A percentile compares a stretch with the other conserved stretches of the same genome.
Conservation (phyloP, 1,140 invertebrate species). For the Diplogasteroides magnus region DNA sequence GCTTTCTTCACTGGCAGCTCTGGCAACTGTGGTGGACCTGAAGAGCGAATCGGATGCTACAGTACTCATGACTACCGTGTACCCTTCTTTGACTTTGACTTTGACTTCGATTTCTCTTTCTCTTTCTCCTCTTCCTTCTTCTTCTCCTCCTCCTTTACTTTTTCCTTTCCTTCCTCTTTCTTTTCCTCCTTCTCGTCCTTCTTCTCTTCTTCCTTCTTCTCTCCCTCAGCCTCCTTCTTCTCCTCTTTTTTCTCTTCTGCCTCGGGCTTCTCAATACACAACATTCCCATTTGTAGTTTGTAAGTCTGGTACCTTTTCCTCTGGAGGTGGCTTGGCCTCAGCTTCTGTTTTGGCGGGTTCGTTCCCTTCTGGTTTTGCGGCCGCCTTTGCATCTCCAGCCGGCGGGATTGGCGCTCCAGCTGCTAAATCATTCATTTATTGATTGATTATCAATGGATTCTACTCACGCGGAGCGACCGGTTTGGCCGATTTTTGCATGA, state of each 20-base stretch:
- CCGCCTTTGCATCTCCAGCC: too few species aligned
- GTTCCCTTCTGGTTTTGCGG: too few species aligned
- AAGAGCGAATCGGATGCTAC: too few species aligned
- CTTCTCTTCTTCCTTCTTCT: neutral
- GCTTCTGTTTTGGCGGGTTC: too few species aligned
- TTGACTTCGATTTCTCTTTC: neutral
- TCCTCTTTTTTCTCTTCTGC: neutral
- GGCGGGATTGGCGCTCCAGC: too few species aligned
- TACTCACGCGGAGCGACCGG: neutral
- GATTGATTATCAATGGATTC: neutral
- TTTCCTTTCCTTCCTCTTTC: neutral
- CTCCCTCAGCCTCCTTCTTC: neutral
- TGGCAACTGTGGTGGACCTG: too few species aligned
- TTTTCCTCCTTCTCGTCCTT: neutral
- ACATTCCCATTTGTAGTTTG: too few species aligned
- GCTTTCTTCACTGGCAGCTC: neutral
- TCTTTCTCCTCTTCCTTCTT: neutral
- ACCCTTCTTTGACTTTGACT: neutral
- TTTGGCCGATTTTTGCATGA: neutral
- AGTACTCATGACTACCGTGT: neutral
- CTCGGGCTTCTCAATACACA: too few species aligned
- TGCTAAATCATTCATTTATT: too few species aligned
- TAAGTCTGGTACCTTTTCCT: too few species aligned
- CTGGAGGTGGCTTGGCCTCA: too few species aligned
- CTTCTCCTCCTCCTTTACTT: neutral